phyloP scores from a whole-genome alignment of 2,797 vertebrate genomes.

The Iguana delicatissima region DNA sequence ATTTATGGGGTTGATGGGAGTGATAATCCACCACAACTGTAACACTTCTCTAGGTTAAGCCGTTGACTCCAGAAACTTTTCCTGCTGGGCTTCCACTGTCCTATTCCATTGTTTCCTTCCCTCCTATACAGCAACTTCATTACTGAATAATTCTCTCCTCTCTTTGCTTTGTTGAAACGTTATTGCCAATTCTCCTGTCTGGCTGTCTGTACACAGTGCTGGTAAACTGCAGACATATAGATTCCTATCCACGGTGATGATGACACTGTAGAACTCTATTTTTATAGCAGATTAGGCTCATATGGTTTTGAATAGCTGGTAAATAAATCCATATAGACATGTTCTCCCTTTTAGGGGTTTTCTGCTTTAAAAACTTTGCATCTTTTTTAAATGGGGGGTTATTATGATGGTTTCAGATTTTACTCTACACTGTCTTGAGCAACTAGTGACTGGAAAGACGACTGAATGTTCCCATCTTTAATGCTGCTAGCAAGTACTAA shows the following conservation, averaged over 20 bases:
- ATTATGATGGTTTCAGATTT: not conserved
- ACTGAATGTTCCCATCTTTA: not conserved
- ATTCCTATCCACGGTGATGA: not conserved
- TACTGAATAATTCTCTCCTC: not conserved
- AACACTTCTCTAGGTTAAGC: not conserved
- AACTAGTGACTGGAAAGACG: not conserved
- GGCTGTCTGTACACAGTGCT: not conserved
- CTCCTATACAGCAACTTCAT: not conserved
- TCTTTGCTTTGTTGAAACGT: not conserved
- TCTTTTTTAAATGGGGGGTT: not conserved
- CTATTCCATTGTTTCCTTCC: not conserved
- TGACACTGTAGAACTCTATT: not conserved
- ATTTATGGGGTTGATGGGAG: too few species aligned
- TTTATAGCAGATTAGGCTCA: not conserved
- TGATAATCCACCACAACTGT: not conserved
- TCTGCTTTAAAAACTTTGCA: not conserved
- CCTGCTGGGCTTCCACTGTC: not conserved
- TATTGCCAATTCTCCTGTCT: not conserved
- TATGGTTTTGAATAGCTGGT: not conserved
- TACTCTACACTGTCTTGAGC: not conserved
- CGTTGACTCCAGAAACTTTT: not conserved
- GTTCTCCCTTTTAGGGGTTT: not conserved
- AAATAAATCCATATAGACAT: not conserved
- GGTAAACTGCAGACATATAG: not conserved
- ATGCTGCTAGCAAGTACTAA: not conserved